Conservation (phyloP, 2,797 vertebrate species). For the Tragelaphus eurycerus region DNA sequence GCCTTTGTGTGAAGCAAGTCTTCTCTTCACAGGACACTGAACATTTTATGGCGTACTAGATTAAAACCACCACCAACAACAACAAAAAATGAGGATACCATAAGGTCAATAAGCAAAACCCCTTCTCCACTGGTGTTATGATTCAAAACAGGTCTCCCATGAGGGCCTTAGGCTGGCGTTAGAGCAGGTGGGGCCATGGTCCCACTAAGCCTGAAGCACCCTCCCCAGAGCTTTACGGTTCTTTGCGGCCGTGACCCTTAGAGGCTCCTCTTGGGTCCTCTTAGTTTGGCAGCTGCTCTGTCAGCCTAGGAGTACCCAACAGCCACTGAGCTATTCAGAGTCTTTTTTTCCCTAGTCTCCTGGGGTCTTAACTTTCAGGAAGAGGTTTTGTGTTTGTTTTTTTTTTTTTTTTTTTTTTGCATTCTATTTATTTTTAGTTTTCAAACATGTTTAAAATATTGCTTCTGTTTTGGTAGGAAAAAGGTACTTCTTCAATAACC, state of each 20-base stretch:
- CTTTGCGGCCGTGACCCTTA: conserved; percentile 1
- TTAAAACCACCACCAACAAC: not conserved
- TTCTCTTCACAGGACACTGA: not conserved
- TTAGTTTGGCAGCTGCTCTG: conserved; percentile 46
- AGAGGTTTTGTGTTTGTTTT: not conserved
- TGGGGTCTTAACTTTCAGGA: conserved; percentile 21
- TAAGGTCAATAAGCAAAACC: not conserved
- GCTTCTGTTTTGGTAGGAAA: not conserved
- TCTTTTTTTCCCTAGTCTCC: not conserved
- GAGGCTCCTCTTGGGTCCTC: not conserved
- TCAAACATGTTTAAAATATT: not conserved
- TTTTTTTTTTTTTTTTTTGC: not conserved
- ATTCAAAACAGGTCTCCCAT: not conserved
- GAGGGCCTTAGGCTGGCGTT: not conserved
- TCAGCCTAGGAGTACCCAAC: not conserved
- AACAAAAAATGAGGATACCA: not conserved
- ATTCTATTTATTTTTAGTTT: conserved; percentile 28
- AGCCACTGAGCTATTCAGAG: not conserved
- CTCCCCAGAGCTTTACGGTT: not conserved
- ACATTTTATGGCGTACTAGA: not conserved
- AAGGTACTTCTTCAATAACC: conserved; percentile 17
- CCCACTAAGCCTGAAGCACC: not conserved
- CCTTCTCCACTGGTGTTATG: not conserved
- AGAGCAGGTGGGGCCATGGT: not conserved
- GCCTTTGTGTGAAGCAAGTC: not conserved